Evolutionary conservation across 2,888 invertebrate genomes (phyloP), one percentile per base, ranked within the genome.

Genomic region (Melieria picta): DNA sequence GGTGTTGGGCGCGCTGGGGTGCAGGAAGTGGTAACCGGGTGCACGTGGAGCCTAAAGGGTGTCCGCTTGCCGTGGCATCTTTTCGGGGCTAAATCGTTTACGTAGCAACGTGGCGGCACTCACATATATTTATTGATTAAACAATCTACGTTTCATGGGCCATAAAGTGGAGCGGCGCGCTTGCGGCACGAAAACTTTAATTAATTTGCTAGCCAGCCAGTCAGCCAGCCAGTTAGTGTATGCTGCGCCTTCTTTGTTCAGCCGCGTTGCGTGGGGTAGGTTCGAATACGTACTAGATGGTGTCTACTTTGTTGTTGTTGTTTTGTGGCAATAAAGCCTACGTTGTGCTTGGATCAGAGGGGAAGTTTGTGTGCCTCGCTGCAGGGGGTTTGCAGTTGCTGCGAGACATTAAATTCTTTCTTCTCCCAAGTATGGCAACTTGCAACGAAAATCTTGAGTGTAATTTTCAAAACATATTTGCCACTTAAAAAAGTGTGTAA

Each of bases 241-340:
- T 70, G 60, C 42, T 71, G 62, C 65, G 42, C 60, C 30, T n/a
- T 48, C 63, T 55, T 68, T 71, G 69, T 74, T 71, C 58, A 71
- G 16, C 30, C n/a, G 46, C 10, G 57, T 57, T 56, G 56, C 11
- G 75, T 77, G 77, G 75, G 77, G 75, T 75, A 75, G 77, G 75
- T 77, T 75, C 55, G 62, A 72, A 64, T 60, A 50, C 42, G 30
- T 65, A n/a, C 57, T 65, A 45, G 45, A 11, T 13, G 47, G 55
- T 50, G 46, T 56, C 7, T 9, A 6, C 50, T 30, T 30, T 63
- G 7, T 13, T n/a, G 5, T 47, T 16, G 16, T 61, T 48, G 30
- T 30, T 1, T 30, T 30, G 3, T 30, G 30, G 30, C 30, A 30
- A 30, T 30, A 30, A 30, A 30, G 30, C 30, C 30, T 30, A 30